These are phyloP conservation scores for Mirounga angustirostris DNA, from an alignment of 2,113 vertebrate genomes.

Conservation along the genomic window DNA sequence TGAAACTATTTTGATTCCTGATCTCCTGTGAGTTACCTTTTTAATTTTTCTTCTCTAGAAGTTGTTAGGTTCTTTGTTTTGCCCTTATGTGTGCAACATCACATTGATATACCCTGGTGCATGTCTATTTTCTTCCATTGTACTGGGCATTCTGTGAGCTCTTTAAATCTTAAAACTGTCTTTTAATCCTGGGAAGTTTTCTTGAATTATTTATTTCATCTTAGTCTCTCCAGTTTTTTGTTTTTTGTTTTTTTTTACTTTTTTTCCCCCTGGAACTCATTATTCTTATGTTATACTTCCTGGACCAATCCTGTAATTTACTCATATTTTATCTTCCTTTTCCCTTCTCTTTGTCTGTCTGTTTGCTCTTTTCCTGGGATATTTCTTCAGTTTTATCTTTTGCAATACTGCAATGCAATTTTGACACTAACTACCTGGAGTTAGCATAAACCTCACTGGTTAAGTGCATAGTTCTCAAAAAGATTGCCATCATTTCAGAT, in stretches of 20 bases:
- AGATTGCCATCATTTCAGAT: constrained; percentile 1
- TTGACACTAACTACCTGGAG: background rate
- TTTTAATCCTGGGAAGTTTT: constrained; percentile 25
- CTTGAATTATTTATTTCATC: constrained; percentile 55
- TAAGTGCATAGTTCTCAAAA: background rate
- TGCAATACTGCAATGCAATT: background rate
- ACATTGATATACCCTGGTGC: background rate
- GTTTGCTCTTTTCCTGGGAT: background rate
- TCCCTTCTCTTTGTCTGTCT: background rate
- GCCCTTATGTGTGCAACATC: background rate
- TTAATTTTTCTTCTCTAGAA: constrained; percentile 29
- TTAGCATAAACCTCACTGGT: background rate
- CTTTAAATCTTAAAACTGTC: constrained; percentile 31
- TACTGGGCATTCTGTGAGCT: background rate
- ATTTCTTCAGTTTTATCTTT: constrained; percentile 29
- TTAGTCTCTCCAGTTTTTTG: background rate
- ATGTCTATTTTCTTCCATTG: background rate
- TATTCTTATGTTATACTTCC: constrained; percentile 40
- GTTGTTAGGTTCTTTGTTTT: constrained; percentile 46
- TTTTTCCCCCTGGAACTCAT: background rate
- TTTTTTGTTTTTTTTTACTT: background rate
- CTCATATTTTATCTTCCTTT: constrained; percentile 26
- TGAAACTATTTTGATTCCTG: background rate
- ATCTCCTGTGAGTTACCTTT: background rate
- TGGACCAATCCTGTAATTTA: background rate